These are phyloP conservation scores for Hirtodrosophila duncani DNA, from an alignment of 2,888 invertebrate genomes.

Conservation along the genomic window DNA sequence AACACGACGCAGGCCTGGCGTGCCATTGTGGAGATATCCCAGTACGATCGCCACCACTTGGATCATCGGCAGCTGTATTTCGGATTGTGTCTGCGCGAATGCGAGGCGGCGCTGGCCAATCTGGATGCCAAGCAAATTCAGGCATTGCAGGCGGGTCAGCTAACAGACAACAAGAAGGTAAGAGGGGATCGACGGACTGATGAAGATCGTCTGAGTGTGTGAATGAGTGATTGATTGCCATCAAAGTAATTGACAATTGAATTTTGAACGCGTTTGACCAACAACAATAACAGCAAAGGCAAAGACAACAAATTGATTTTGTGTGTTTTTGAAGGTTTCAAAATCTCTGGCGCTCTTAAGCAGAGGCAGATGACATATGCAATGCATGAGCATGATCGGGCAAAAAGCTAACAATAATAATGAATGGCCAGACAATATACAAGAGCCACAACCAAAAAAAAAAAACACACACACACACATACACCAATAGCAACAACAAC, in stretches of 20 bases:
- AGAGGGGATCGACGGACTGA: slow-evolving; percentile 24
- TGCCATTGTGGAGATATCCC: slow-evolving; percentile 64
- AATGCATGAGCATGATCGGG: slow-evolving; percentile 5
- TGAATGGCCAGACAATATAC: slow-evolving; percentile 6
- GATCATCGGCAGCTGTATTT: slow-evolving; percentile 72
- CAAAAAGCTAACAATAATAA: slow-evolving; percentile 24
- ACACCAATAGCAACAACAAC: slow-evolving; percentile 15
- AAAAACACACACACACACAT: neutral
- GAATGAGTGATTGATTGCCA: no score
- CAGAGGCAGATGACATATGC: no score
- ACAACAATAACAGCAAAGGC: slow-evolving; percentile 20
- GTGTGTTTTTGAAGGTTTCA: no score
- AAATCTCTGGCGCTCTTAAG: no score
- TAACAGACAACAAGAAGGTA: slow-evolving; percentile 70
- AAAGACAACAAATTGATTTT: no score
- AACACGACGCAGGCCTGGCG: slow-evolving; percentile 57
- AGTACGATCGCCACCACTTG: slow-evolving; percentile 71
- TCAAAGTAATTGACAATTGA: slow-evolving; percentile 20
- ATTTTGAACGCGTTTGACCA: slow-evolving; percentile 28
- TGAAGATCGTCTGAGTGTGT: no score
- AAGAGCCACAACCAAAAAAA: slow-evolving; percentile 8
- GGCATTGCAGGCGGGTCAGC: slow-evolving; percentile 50
- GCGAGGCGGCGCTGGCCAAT: slow-evolving; percentile 48
- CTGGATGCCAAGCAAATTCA: slow-evolving; percentile 33
- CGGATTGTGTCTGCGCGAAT: slow-evolving; percentile 68